phyloP scores from a whole-genome alignment of 2,113 vertebrate genomes.

The Anolis sagrei region DNA sequence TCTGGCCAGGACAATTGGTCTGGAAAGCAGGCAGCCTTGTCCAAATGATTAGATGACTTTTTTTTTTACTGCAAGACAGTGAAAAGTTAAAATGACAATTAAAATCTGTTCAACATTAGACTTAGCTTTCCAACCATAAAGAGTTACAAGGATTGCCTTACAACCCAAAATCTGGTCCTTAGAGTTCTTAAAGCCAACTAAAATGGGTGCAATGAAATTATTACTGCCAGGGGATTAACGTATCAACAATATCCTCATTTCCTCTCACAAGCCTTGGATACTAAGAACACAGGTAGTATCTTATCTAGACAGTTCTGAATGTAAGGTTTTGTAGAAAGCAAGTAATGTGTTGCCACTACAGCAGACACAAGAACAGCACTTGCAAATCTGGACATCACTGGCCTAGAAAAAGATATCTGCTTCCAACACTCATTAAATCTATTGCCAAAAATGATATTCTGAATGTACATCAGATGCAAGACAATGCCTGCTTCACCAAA shows the following conservation, averaged over 20 bases:
- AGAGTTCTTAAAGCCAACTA: neutral
- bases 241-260: too few species aligned
- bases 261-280: too few species aligned
- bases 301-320: neutral
- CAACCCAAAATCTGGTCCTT: neutral
- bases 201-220: neutral
- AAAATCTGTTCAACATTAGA: neutral
- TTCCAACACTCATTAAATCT: fast-evolving
- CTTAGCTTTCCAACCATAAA: neutral
- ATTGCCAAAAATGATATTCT: neutral
- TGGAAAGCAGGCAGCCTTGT: neutral
- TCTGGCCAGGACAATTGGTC: neutral
- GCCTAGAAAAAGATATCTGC: neutral
- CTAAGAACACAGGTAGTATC: too few species aligned
- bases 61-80: neutral
- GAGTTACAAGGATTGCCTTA: neutral
- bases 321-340: neutral
- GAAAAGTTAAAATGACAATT: neutral
- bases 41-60: neutral
- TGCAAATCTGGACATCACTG: neutral
- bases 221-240: neutral
- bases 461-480: neutral
- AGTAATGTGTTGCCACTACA: neutral
- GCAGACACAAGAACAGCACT: neutral
- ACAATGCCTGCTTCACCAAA: neutral